phyloP scores from a whole-genome alignment of 2,888 invertebrate species.

The Acanthosepion pharaonis region DNA sequence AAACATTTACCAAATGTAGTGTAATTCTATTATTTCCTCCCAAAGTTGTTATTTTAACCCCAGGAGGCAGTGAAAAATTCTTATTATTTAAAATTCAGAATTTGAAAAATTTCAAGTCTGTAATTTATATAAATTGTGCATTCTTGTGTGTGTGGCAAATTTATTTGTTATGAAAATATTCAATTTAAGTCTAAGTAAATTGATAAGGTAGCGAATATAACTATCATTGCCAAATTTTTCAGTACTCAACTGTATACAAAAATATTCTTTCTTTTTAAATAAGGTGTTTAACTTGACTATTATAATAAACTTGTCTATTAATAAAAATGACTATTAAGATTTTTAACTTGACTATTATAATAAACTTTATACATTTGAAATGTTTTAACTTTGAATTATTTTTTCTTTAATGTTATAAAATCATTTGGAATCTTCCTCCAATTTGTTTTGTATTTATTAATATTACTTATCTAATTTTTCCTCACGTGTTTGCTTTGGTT shows the following conservation, averaged over 20 bases:
- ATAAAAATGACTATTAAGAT: not conserved
- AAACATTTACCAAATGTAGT: not conserved
- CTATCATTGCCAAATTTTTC: not conserved
- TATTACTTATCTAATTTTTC: not conserved
- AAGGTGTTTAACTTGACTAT: not conserved
- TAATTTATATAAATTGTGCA: not conserved
- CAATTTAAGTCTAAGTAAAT: not conserved
- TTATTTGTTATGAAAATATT: not conserved
- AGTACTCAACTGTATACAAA: no score
- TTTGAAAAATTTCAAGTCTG: not conserved
- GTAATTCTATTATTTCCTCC: no score
- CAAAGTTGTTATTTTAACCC: not conserved
- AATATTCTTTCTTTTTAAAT: no score
- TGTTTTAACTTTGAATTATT: not conserved
- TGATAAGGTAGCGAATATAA: not conserved
- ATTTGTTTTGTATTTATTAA: not conserved
- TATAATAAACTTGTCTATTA: not conserved
- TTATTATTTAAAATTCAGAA: not conserved
- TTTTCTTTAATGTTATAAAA: not conserved
- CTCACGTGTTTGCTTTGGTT: no score
- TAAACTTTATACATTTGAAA: not conserved
- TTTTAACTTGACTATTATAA: not conserved
- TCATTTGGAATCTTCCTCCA: not conserved
- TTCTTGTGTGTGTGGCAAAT: not conserved
- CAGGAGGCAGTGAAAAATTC: not conserved